These are phyloP conservation scores for Acridotheres tristis DNA, from an alignment of 2,797 vertebrate genomes.

Conservation along the genomic window DNA sequence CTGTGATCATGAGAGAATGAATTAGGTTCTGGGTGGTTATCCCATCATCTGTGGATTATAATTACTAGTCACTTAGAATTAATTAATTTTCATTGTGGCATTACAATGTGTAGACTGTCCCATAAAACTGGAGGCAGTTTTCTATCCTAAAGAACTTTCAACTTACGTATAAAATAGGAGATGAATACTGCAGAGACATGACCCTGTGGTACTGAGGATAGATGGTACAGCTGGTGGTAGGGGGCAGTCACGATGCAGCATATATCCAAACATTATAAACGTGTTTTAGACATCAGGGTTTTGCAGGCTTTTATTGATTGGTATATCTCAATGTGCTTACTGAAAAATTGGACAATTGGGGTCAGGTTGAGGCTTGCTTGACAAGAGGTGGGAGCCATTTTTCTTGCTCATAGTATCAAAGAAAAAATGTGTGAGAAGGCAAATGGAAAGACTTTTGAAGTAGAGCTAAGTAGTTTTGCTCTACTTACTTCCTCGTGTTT, in stretches of 20 bases:
- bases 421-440: background rate
- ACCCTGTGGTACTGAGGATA: background rate
- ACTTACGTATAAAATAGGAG: background rate
- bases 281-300: background rate
- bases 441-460: background rate
- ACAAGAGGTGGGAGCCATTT: background rate
- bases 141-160: background rate
- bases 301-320: background rate
- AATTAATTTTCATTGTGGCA: background rate
- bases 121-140: background rate
- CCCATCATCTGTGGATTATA: background rate
- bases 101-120: background rate
- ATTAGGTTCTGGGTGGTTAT: background rate
- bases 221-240: background rate
- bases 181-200: background rate
- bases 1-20: background rate
- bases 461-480: background rate
- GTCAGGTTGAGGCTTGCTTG: background rate
- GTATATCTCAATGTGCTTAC: background rate
- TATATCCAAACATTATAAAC: background rate
- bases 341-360: background rate
- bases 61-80: background rate
- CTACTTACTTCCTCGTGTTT: background rate
- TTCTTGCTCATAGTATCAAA: background rate
- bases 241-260: background rate